phyloP scores from a whole-genome alignment of 2,113 vertebrate species.

The Syngnathus scovelli region DNA sequence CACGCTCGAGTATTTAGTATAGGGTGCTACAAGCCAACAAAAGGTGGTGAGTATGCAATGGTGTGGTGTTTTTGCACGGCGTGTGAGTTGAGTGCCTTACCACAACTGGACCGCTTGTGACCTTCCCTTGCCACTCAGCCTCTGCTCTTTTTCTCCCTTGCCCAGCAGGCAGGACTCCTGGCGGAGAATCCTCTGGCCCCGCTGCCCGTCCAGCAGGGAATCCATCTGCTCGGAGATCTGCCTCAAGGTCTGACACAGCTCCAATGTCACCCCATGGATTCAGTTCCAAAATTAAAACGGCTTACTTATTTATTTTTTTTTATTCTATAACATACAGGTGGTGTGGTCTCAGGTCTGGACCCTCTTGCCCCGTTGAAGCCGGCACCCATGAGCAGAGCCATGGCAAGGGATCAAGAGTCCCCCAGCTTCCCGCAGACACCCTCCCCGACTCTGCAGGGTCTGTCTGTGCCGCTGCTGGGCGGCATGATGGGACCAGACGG shows the following conservation, averaged over 20 bases:
- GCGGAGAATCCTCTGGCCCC: constrained; percentile 79
- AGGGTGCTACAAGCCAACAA: not conserved
- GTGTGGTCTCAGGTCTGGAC: constrained; percentile 63
- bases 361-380: constrained; percentile 70
- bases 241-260: constrained; percentile 65
- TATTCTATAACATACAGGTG: constrained; percentile 31
- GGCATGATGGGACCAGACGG: constrained; percentile 69
- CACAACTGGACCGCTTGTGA: not conserved
- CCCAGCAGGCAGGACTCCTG: constrained; percentile 80
- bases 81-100: not conserved
- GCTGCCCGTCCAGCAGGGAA: constrained; percentile 68
- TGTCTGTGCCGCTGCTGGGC: constrained; percentile 71
- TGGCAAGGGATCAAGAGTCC: constrained; percentile 74
- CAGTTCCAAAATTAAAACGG: not conserved
- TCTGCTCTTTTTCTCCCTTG: constrained; percentile 22
- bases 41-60: not conserved
- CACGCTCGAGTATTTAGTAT: not conserved
- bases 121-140: constrained; percentile 38
- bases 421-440: constrained; percentile 67
- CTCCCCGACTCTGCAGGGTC: constrained; percentile 68
- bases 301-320: not conserved
- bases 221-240: constrained; percentile 71
- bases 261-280: constrained; percentile 22
- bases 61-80: not conserved
- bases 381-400: constrained; percentile 48